Conservation (phyloP, 2,113 vertebrate species). For the Recurvirostra avosetta region DNA sequence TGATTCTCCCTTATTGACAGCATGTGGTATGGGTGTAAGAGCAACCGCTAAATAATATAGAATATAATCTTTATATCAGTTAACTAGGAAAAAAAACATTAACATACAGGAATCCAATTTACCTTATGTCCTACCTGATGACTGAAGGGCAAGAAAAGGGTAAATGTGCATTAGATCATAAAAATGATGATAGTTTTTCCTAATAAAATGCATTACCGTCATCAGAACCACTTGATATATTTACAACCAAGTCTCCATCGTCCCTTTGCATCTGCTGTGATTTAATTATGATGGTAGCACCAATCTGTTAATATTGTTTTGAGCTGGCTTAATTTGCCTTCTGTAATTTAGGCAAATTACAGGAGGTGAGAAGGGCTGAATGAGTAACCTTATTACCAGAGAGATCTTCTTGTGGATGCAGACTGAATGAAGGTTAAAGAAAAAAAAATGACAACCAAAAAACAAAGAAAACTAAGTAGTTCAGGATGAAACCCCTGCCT, state of each 20-base stretch:
- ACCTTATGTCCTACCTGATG: not conserved
- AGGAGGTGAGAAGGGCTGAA: slow-evolving; percentile 1
- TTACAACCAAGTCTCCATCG: not conserved
- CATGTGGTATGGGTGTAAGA: not conserved
- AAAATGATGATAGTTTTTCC: not conserved
- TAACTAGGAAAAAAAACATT: slow-evolving; percentile 7
- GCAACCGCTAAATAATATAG: not conserved
- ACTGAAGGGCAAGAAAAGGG: slow-evolving; percentile 52
- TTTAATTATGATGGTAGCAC: slow-evolving; percentile 23
- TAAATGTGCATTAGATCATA: slow-evolving; percentile 46
- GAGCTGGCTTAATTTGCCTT: slow-evolving; percentile 33
- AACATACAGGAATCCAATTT: slow-evolving; percentile 15
- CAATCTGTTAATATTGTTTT: slow-evolving; percentile 35
- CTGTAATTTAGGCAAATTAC: slow-evolving; percentile 6
- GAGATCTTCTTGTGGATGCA: not conserved
- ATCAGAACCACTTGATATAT: slow-evolving; percentile 22
- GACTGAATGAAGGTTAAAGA: not conserved
- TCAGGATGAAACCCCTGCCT: not conserved
- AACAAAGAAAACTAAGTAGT: not conserved
- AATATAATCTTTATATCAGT: not conserved
- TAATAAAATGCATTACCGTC: slow-evolving; percentile 60
- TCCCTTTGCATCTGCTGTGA: slow-evolving; percentile 42
- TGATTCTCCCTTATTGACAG: not conserved
- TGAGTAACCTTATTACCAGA: not conserved
- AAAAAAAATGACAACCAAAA: not conserved